Evolutionary conservation across 2,888 invertebrate species (phyloP).

Genomic region (Phyllotreta striolata): DNA sequence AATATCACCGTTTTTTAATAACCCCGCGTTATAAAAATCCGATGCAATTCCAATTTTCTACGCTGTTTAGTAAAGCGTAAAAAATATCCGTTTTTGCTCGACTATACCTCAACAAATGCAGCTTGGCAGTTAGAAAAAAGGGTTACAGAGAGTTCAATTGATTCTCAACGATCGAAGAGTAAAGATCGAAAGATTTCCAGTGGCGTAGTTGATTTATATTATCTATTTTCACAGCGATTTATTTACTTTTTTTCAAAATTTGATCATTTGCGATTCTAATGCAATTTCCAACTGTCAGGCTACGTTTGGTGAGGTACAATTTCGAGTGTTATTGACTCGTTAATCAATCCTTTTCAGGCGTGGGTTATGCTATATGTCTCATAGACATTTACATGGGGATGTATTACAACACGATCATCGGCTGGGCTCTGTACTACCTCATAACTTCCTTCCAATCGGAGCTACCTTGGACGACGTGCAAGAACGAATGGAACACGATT

Average conservation of each 20-base stretch:
- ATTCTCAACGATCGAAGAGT: too few species aligned
- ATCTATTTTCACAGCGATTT: too few species aligned
- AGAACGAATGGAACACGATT: constrained; percentile 86
- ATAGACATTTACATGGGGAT: constrained; percentile 96
- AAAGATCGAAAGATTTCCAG: too few species aligned
- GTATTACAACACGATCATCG: constrained; percentile 97
- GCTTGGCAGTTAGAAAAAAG: too few species aligned
- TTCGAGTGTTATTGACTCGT: too few species aligned
- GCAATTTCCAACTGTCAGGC: too few species aligned
- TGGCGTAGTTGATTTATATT: too few species aligned
- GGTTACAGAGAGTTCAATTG: too few species aligned
- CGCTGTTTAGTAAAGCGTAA: neutral
- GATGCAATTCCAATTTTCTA: neutral
- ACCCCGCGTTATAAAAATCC: too few species aligned
- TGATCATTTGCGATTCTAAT: neutral
- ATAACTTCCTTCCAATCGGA: constrained; percentile 81
- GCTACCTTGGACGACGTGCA: constrained; percentile 88
- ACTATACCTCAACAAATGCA: too few species aligned
- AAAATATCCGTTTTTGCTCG: neutral
- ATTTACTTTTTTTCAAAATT: too few species aligned
- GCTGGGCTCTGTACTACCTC: constrained; percentile 93
- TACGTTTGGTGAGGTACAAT: too few species aligned
- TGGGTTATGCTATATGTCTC: constrained; percentile 95
- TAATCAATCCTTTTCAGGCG: constrained; percentile 67
- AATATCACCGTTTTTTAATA: constrained; percentile 17